Evolutionary conservation across 2,113 vertebrate species (phyloP).

Genomic region (Ceratotherium simum): DNA sequence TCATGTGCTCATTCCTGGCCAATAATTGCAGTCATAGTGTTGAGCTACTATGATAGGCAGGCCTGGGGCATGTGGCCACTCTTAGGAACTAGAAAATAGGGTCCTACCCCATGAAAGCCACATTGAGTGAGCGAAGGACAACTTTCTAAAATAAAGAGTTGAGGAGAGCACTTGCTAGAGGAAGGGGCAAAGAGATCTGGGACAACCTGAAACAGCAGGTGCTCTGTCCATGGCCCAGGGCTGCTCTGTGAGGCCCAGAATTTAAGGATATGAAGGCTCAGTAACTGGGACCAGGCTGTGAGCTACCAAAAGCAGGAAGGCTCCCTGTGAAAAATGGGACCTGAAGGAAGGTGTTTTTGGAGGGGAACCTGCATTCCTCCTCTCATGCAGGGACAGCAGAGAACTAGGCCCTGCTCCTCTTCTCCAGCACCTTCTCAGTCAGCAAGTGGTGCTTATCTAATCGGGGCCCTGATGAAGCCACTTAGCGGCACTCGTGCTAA

Average conservation of each 20-base stretch:
- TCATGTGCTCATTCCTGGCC: background rate
- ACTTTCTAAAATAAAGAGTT: background rate
- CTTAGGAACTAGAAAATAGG: background rate
- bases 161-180: background rate
- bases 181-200: background rate
- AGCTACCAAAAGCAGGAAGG: background rate
- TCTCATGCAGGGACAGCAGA: background rate
- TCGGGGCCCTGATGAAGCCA: constrained; percentile 67
- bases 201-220: background rate
- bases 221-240: background rate
- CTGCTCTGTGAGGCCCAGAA: background rate
- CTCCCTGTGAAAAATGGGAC: background rate
- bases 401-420: background rate
- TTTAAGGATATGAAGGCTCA: background rate
- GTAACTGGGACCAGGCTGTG: background rate
- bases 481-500: constrained; percentile 70
- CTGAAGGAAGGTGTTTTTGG: background rate
- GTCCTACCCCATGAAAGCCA: background rate
- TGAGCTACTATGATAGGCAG: background rate
- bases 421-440: background rate
- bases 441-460: constrained; percentile 51
- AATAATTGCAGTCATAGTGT: background rate
- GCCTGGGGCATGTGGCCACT: background rate
- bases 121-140: background rate
- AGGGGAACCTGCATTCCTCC: background rate